Conservation (phyloP, 1,140 invertebrate genomes). For the Lordiphosa clarofinis region DNA sequence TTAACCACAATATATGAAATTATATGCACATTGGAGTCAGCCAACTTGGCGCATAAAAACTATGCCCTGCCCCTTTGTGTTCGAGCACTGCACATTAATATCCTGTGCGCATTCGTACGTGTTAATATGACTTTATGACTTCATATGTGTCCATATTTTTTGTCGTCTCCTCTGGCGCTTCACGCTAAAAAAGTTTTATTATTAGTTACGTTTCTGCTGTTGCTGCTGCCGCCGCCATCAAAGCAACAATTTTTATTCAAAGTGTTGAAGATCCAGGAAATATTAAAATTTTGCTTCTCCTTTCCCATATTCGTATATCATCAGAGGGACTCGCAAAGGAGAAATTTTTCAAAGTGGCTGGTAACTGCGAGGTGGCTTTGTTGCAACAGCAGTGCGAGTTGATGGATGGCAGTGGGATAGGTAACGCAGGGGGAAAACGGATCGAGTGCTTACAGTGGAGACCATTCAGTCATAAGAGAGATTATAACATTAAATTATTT, state of each 20-base stretch:
- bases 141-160: conserved; percentile 77
- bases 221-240: conserved; percentile 39
- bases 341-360: conserved; percentile 49
- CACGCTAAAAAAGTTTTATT: conserved; percentile 74
- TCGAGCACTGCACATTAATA: conserved; percentile 67
- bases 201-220: conserved; percentile 68
- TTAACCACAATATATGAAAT: conserved; percentile 75
- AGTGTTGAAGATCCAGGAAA: conserved; percentile 74
- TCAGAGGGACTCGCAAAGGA: conserved; percentile 30
- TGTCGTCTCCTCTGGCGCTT: conserved; percentile 60
- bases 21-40: conserved; percentile 66
- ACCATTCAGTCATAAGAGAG: background rate
- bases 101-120: conserved; percentile 78
- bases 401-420: conserved; percentile 32
- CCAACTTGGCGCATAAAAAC: conserved; percentile 47
- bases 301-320: conserved; percentile 37
- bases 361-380: conserved; percentile 21
- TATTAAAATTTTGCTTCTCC: conserved; percentile 65
- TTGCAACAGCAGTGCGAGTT: conserved; percentile 11
- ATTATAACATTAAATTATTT: background rate
- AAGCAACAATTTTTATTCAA: conserved; percentile 77
- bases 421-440: background rate
- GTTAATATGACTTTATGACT: conserved; percentile 78
- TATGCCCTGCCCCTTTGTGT: conserved; percentile 25
- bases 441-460: conserved; percentile 3